These are phyloP conservation scores for Pocillopora damicornis DNA, from an alignment of 64 coral and sea anemone genomes.

Conservation along the genomic window DNA sequence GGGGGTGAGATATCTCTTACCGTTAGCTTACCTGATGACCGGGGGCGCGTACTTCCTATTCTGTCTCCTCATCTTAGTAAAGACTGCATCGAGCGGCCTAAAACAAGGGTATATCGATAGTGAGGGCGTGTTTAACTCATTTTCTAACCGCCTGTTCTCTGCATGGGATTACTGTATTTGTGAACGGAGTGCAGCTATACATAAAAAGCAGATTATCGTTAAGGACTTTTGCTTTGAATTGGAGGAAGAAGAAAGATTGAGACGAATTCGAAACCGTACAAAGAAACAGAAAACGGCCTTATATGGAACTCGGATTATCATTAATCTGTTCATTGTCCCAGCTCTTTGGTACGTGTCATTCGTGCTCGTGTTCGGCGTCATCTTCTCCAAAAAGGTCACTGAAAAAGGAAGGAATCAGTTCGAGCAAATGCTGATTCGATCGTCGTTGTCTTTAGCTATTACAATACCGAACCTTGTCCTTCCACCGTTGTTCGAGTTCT, in stretches of 20 bases:
- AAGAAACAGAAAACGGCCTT: slow-evolving; percentile 35
- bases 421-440: slow-evolving; percentile 39
- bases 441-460: slow-evolving; percentile 68
- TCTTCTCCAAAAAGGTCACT: slow-evolving; percentile 22
- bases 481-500: slow-evolving; percentile 74
- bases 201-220: slow-evolving; percentile 37
- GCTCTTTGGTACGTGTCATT: slow-evolving; percentile 75
- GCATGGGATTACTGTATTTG: slow-evolving; percentile 65
- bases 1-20: slow-evolving; percentile 55
- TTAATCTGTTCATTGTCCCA: slow-evolving; percentile 75
- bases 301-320: slow-evolving; percentile 21
- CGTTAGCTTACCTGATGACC: slow-evolving; percentile 72
- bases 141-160: slow-evolving; percentile 49
- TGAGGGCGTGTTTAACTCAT: slow-evolving; percentile 59
- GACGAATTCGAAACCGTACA: slow-evolving; percentile 23
- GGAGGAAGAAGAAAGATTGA: slow-evolving; percentile 41
- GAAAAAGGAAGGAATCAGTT: slow-evolving; percentile 20
- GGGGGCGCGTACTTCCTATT: slow-evolving; percentile 67
- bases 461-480: slow-evolving; percentile 77
- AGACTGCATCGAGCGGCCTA: slow-evolving; percentile 46
- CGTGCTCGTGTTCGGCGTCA: slow-evolving; percentile 56
- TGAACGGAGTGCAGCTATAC: slow-evolving; percentile 30
- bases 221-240: slow-evolving; percentile 56
- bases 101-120: slow-evolving; percentile 64
- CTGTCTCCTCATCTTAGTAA: slow-evolving; percentile 65